Conservation (phyloP, 2,797 vertebrate species). For the Rhinogobio ventralis region DNA sequence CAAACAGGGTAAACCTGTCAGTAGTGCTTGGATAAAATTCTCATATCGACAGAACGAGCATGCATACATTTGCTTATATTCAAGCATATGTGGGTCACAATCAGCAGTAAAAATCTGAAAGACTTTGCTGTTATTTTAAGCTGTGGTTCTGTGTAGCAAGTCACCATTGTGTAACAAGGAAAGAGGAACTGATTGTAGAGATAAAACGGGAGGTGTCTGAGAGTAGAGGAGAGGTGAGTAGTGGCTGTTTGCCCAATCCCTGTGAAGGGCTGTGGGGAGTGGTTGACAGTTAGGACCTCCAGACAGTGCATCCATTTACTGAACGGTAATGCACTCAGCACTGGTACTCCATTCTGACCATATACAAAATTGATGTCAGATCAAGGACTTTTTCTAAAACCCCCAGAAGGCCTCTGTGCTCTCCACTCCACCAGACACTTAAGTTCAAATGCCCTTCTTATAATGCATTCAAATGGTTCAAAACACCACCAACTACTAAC, state of each 20-base stretch:
- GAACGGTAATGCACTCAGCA: constrained; percentile 5
- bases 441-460: constrained; percentile 37
- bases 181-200: constrained; percentile 9
- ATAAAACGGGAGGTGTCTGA: constrained; percentile 12
- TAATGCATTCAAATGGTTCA: constrained; percentile 26
- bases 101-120: not conserved
- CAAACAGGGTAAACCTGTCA: not conserved
- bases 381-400: constrained; percentile 2
- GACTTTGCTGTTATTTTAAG: constrained; percentile 3
- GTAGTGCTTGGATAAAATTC: not conserved
- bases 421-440: constrained; percentile 5
- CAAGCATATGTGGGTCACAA: not conserved
- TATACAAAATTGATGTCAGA: constrained; percentile 6
- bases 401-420: not conserved
- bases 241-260: constrained; percentile 13
- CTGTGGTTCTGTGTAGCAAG: constrained; percentile 7
- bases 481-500: constrained; percentile 21
- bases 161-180: constrained; percentile 14
- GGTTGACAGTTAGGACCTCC: not conserved
- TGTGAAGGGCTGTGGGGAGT: not conserved
- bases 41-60: not conserved
- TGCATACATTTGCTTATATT: not conserved
- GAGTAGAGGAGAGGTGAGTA: constrained; percentile 14
- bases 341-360: not conserved
- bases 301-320: constrained; percentile 15